Evolutionary conservation across 2,888 invertebrate genomes (phyloP).

Genomic region (Tachina lurida): DNA sequence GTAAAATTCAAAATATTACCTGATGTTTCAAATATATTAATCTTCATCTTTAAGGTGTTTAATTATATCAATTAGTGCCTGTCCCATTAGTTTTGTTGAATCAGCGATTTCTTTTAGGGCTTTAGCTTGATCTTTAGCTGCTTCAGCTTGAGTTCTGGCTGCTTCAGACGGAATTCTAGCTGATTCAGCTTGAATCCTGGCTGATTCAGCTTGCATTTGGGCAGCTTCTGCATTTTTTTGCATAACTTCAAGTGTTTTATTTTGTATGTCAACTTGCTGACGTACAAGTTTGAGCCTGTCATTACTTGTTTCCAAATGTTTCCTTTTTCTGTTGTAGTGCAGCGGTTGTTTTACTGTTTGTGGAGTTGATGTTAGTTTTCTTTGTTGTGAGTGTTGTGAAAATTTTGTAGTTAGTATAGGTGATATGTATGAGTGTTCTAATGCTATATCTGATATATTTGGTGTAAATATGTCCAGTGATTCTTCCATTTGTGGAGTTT

Average conservation of each 20-base stretch:
- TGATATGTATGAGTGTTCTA: no score
- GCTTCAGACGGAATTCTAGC: constrained; percentile 19
- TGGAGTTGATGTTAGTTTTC: background rate
- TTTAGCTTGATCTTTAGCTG: background rate
- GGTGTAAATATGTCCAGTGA: no score
- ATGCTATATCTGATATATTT: no score
- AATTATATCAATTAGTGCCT: constrained; percentile 4
- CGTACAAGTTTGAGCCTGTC: constrained; percentile 22
- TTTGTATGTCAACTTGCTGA: constrained; percentile 23
- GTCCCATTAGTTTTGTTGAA: constrained; percentile 11
- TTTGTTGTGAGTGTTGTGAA: constrained; percentile 21
- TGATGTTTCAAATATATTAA: background rate
- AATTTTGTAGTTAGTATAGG: background rate
- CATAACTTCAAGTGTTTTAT: constrained; percentile 1
- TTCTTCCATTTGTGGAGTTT: no score
- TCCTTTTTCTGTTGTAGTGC: constrained; percentile 2
- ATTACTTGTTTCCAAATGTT: background rate
- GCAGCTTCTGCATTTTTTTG: constrained; percentile 7
- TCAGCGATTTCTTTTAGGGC: constrained; percentile 3
- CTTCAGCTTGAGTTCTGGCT: background rate
- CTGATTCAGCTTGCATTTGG: constrained; percentile 22
- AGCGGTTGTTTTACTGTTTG: background rate
- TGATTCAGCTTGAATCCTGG: constrained; percentile 24
- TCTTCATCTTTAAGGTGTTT: constrained; percentile 2
- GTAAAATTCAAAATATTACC: background rate